Conservation (phyloP, 2,113 vertebrate species). For the Ia io region DNA sequence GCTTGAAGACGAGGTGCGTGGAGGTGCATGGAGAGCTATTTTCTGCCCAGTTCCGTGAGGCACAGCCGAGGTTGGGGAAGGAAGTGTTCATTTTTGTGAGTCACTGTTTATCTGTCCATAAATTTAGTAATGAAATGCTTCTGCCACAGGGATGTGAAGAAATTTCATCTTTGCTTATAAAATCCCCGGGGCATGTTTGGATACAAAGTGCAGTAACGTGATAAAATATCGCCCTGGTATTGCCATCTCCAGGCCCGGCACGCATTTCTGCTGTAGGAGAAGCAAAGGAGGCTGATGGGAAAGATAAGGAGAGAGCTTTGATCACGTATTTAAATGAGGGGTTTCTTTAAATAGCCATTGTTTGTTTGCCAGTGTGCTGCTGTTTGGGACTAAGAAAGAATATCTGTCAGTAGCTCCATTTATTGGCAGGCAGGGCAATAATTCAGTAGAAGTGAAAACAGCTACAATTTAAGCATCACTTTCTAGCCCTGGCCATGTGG, state of each 20-base stretch:
- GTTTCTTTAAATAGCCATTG: conserved; percentile 57
- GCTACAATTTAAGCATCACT: not conserved
- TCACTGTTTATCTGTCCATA: conserved; percentile 73
- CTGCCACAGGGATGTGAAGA: conserved; percentile 66
- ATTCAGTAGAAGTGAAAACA: not conserved
- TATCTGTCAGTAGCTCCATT: not conserved
- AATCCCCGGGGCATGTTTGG: conserved; percentile 68
- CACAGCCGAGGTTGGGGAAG: conserved; percentile 29
- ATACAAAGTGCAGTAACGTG: conserved; percentile 73
- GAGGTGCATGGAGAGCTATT: not conserved
- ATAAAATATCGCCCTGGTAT: conserved; percentile 66
- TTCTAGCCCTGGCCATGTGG: not conserved
- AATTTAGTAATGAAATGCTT: conserved; percentile 77
- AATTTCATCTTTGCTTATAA: conserved; percentile 77
- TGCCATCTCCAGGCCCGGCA: conserved; percentile 55
- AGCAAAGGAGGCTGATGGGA: conserved; percentile 50
- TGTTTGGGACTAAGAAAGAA: conserved; percentile 4
- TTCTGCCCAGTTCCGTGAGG: conserved; percentile 32
- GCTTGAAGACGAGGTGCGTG: not conserved
- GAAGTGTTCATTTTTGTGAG: conserved; percentile 64
- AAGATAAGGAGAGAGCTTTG: conserved; percentile 45
- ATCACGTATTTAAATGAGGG: conserved; percentile 60
- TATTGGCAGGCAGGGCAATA: not conserved
- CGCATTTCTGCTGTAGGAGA: conserved; percentile 62
- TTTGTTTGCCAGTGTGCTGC: not conserved